Evolutionary conservation across 2,797 vertebrate species (phyloP).

Genomic region (Betta splendens): DNA sequence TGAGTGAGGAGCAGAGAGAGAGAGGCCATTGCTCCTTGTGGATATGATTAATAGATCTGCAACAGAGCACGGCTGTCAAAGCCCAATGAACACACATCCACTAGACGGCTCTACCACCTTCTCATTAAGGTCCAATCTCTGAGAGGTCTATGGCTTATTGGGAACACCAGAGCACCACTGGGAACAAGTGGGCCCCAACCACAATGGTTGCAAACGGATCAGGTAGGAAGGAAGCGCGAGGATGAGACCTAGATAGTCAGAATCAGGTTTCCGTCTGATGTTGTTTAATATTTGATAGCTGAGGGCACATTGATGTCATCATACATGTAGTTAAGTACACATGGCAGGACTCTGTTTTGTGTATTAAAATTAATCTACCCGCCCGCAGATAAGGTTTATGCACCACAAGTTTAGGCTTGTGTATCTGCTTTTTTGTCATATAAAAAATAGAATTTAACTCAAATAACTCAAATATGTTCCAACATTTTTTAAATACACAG

Average conservation of each 20-base stretch:
- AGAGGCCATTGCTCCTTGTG: conserved; percentile 83
- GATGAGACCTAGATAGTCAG: conserved; percentile 52
- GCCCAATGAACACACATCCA: conserved; percentile 84
- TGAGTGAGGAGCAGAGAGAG: conserved; percentile 51
- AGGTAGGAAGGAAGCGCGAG: conserved; percentile 33
- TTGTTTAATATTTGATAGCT: conserved; percentile 76
- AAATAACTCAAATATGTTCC: too few species aligned
- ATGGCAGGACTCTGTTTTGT: conserved; percentile 47
- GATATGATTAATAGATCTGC: conserved; percentile 90
- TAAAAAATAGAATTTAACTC: too few species aligned
- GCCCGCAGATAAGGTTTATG: too few species aligned
- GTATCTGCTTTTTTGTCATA: too few species aligned
- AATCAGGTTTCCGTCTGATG: conserved; percentile 48
- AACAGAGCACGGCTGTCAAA: conserved; percentile 87
- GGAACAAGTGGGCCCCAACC: conserved; percentile 44
- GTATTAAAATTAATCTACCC: too few species aligned
- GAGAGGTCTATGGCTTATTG: conserved; percentile 62
- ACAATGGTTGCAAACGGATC: conserved; percentile 34
- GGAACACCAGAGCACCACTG: conserved; percentile 65
- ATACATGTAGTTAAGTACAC: conserved; percentile 41
- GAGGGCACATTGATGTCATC: conserved; percentile 67
- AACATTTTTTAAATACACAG: too few species aligned
- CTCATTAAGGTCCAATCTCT: conserved; percentile 77
- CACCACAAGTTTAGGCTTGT: too few species aligned
- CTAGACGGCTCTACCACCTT: conserved; percentile 78